phyloP scores from a whole-genome alignment of 2,888 invertebrate genomes.

The Carterocephalus palaemon region DNA sequence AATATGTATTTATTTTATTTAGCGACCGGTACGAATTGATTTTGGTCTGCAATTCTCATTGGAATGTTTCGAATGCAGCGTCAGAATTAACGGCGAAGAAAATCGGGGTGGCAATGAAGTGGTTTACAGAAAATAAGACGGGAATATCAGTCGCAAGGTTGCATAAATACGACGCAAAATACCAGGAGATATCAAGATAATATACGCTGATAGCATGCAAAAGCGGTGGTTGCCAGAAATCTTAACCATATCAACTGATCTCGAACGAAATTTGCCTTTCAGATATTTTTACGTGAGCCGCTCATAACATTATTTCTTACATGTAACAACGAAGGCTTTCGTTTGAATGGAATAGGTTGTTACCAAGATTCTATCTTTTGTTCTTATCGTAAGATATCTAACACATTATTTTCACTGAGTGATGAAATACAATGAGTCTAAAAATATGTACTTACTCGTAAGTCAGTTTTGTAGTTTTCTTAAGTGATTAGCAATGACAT shows the following conservation, averaged over 20 bases:
- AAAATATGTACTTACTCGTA: no score
- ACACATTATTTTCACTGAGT: no score
- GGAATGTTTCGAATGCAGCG: no score
- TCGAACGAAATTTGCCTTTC: conserved; percentile 56
- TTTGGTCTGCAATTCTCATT: no score
- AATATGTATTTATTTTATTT: not conserved
- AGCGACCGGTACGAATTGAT: no score
- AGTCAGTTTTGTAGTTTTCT: no score
- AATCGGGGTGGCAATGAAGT: not conserved
- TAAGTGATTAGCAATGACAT: no score
- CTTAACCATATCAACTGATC: conserved; percentile 34
- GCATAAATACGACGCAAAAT: conserved; percentile 7
- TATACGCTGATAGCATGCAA: conserved; percentile 11
- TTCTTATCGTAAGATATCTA: no score
- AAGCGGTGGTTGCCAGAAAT: conserved; percentile 27
- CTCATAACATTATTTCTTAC: conserved; percentile 48
- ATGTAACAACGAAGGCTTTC: conserved; percentile 39
- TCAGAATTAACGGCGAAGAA: no score
- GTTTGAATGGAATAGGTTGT: not conserved
- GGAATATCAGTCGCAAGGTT: not conserved
- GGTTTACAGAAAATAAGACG: conserved; percentile 1
- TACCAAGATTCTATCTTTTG: conserved; percentile 1
- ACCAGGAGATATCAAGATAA: conserved; percentile 8
- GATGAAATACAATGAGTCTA: no score
- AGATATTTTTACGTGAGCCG: conserved; percentile 47